These are phyloP conservation scores for Burhinus bistriatus DNA, from an alignment of 2,113 vertebrate species.

Conservation along the genomic window DNA sequence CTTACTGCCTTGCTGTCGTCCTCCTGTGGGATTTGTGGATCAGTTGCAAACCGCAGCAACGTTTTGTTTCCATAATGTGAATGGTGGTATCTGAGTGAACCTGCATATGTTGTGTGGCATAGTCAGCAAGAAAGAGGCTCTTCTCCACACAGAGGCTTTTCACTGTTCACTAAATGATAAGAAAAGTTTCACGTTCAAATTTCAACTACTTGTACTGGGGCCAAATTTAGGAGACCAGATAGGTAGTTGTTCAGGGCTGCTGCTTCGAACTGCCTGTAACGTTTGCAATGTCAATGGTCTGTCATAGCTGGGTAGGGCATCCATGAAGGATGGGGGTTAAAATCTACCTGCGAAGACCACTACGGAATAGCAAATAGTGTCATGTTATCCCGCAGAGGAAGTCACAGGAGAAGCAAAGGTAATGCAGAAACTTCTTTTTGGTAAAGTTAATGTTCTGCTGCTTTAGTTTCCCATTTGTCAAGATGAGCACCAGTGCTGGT, in stretches of 20 bases:
- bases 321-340: not conserved
- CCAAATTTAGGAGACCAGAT: not conserved
- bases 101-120: not conserved
- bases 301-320: not conserved
- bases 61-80: not conserved
- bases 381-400: not conserved
- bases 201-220: not conserved
- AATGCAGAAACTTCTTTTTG: not conserved
- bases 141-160: not conserved
- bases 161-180: not conserved
- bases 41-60: not conserved
- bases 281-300: not conserved
- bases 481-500: not conserved
- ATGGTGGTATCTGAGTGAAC: not conserved
- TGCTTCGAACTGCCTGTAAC: not conserved
- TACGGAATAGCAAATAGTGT: not conserved
- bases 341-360: not conserved
- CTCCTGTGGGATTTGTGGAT: not conserved
- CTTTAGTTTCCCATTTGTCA: not conserved
- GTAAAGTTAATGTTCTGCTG: not conserved
- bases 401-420: not conserved
- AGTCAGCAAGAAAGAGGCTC: not conserved
- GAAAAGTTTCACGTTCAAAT: not conserved
- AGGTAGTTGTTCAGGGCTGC: not conserved
- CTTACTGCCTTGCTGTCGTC: not conserved